Conservation (phyloP, 2,113 vertebrate species). For the Onychostoma macrolepis region DNA sequence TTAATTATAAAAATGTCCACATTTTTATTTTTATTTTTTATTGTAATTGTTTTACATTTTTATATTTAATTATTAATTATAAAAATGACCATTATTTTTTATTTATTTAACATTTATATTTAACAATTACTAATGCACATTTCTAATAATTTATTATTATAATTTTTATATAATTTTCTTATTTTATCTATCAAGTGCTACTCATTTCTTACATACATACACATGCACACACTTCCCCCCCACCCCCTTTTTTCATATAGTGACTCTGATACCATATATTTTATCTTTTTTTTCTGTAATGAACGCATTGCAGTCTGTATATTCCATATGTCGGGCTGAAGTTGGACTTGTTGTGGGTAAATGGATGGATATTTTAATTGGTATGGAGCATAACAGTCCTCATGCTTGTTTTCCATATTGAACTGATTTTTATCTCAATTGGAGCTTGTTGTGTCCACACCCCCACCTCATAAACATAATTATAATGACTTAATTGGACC, state of each 20-base stretch:
- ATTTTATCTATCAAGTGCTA: not conserved
- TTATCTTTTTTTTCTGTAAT: not conserved
- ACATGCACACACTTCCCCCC: not conserved
- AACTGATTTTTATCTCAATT: slow-evolving; percentile 48
- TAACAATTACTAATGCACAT: not conserved
- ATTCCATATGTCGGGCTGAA: not conserved
- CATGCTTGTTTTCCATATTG: slow-evolving; percentile 48
- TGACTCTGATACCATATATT: not conserved
- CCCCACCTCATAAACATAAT: slow-evolving; percentile 65
- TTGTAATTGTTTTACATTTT: too few species aligned
- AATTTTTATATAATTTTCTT: not conserved
- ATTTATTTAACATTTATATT: too few species aligned
- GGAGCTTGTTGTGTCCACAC: not conserved
- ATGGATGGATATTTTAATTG: slow-evolving; percentile 20
- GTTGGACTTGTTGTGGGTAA: not conserved
- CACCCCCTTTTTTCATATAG: not conserved
- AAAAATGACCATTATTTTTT: too few species aligned
- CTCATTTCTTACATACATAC: not conserved
- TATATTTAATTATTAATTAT: too few species aligned
- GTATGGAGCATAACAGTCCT: slow-evolving; percentile 19
- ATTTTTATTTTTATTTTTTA: too few species aligned
- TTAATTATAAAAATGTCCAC: not conserved
- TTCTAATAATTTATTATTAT: not conserved
- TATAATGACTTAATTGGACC: slow-evolving; percentile 72
- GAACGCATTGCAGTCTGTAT: not conserved